Evolutionary conservation across 2,888 invertebrate species (phyloP).

Genomic region (Phortica okadai): DNA sequence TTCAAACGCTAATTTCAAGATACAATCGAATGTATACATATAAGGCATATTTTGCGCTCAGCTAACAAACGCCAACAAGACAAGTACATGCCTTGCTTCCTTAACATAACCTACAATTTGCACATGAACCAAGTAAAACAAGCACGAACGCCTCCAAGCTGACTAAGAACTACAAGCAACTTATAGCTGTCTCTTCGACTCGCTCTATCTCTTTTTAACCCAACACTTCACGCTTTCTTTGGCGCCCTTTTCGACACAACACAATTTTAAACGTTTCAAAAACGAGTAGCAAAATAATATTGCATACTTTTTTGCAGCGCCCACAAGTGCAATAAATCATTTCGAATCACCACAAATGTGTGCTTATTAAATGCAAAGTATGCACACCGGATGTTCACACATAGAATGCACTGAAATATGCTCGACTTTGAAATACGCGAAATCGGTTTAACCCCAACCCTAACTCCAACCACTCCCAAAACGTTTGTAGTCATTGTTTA

Average conservation of each 20-base stretch:
- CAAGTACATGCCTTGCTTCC: background rate
- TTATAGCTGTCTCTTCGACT: too few species aligned
- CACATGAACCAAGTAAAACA: background rate
- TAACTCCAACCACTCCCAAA: too few species aligned
- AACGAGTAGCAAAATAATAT: background rate
- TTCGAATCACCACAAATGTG: conserved; percentile 18
- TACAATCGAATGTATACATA: background rate
- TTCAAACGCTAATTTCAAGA: background rate
- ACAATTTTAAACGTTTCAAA: background rate
- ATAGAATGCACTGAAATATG: conserved; percentile 14
- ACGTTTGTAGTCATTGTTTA: background rate
- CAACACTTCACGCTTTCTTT: too few species aligned
- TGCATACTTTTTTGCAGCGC: conserved; percentile 10
- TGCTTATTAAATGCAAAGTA: conserved; percentile 23
- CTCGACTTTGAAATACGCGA: background rate
- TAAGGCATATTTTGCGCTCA: background rate
- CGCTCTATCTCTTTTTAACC: too few species aligned
- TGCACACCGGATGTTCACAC: conserved; percentile 20
- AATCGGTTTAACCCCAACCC: background rate
- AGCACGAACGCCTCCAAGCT: too few species aligned
- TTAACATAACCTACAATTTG: background rate
- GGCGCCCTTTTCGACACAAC: too few species aligned
- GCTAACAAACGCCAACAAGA: background rate
- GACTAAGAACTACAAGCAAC: too few species aligned
- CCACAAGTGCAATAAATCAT: conserved; percentile 18